Conservation (phyloP, 2,113 vertebrate genomes). For the Siphamia tubifer region DNA sequence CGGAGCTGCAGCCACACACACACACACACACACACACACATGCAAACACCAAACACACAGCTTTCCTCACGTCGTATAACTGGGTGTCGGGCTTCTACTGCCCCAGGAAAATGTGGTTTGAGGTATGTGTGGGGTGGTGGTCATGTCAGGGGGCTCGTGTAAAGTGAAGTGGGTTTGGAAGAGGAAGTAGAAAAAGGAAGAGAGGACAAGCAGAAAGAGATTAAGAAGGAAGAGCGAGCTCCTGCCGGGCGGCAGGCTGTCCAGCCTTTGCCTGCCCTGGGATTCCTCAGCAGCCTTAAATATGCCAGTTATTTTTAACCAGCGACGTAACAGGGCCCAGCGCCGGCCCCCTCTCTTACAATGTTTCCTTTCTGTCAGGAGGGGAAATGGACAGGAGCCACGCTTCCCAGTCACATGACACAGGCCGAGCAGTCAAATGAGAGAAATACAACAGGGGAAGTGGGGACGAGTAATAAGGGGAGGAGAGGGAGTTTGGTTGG, state of each 20-base stretch:
- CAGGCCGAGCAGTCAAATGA: slow-evolving; percentile 81
- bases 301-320: slow-evolving; percentile 99
- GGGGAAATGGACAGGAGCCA: slow-evolving; percentile 95
- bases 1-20: slow-evolving; percentile 44
- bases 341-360: slow-evolving; percentile 87
- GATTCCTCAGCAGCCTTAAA: slow-evolving; percentile 98
- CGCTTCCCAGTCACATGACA: slow-evolving; percentile 95
- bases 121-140: slow-evolving; percentile 20
- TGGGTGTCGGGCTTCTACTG: slow-evolving; percentile 23
- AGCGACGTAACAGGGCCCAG: slow-evolving; percentile 85
- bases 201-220: slow-evolving; percentile 35
- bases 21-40: slow-evolving; percentile 21
- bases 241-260: slow-evolving; percentile 79
- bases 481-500: slow-evolving; percentile 44
- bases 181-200: slow-evolving; percentile 32
- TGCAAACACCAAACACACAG: slow-evolving; percentile 3
- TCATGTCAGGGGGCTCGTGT: slow-evolving; percentile 14
- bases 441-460: slow-evolving; percentile 65
- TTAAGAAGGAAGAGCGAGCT: slow-evolving; percentile 49
- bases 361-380: slow-evolving; percentile 94
- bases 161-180: slow-evolving; percentile 16
- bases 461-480: slow-evolving; percentile 40
- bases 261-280: slow-evolving; percentile 88
- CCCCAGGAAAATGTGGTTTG: slow-evolving; percentile 14
- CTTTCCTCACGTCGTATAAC: slow-evolving; percentile 71